Evolutionary conservation across 1,140 invertebrate species (phyloP).

Genomic region (Brachionus paranguensis): DNA sequence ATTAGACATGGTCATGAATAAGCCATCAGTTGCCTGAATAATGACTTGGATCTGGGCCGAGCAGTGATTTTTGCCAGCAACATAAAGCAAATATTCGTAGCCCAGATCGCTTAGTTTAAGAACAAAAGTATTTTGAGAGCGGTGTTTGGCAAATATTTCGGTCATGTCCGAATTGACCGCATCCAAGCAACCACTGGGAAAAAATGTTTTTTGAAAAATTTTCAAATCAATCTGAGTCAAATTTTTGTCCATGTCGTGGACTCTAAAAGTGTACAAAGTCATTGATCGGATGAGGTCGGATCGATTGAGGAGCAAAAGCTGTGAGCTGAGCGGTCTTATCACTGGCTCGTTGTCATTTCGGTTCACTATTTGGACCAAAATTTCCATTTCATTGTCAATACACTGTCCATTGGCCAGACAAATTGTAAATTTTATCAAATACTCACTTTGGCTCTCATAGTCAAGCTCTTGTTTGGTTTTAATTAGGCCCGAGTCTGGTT

Average conservation of each 20-base stretch:
- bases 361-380: neutral
- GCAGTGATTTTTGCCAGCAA: neutral
- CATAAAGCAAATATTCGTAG: neutral
- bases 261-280: neutral
- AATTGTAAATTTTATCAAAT: neutral
- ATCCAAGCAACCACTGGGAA: neutral
- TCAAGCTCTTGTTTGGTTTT: neutral
- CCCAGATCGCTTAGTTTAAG: neutral
- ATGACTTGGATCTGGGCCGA: neutral
- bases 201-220: neutral
- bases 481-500: neutral
- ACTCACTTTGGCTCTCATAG: neutral
- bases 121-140: neutral
- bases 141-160: neutral
- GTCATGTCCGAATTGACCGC: neutral
- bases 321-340: neutral
- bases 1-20: neutral
- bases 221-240: neutral
- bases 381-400: neutral
- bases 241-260: neutral
- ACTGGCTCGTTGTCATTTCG: constrained; percentile 23
- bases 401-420: neutral
- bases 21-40: neutral
- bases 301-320: neutral
- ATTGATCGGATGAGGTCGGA: neutral